Evolutionary conservation across 2,888 invertebrate species (phyloP).

Genomic region (Drosophila falleni): DNA sequence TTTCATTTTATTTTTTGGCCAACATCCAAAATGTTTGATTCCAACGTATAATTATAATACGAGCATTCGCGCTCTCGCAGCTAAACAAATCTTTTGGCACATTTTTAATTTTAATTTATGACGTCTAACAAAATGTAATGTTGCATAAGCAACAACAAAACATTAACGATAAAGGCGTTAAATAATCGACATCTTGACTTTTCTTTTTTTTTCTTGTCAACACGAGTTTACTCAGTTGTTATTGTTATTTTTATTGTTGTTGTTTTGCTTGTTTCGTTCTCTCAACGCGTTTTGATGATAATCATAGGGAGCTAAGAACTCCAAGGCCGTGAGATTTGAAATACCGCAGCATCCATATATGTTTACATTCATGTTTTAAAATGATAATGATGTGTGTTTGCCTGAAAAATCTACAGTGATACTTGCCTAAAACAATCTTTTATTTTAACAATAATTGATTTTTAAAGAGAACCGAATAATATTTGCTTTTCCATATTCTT

Average conservation of each 20-base stretch:
- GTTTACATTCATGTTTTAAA: slow-evolving; percentile 64
- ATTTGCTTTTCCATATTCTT: too few species aligned
- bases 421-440: slow-evolving; percentile 6
- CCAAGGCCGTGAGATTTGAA: slow-evolving; percentile 65
- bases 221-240: slow-evolving; percentile 41
- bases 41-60: slow-evolving; percentile 42
- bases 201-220: slow-evolving; percentile 25
- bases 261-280: slow-evolving; percentile 19
- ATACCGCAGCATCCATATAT: slow-evolving; percentile 66
- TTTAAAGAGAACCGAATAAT: too few species aligned
- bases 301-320: slow-evolving; percentile 18
- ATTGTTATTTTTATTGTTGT: slow-evolving; percentile 17
- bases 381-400: slow-evolving; percentile 52
- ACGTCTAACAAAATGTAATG: slow-evolving; percentile 40
- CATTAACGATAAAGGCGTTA: slow-evolving; percentile 1
- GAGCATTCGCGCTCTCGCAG: slow-evolving; percentile 33
- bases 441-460: neutral
- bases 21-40: slow-evolving; percentile 61
- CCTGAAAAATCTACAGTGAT: slow-evolving; percentile 28
- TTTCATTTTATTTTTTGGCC: slow-evolving; percentile 51
- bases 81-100: slow-evolving; percentile 39
- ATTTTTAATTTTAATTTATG: slow-evolving; percentile 38
- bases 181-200: neutral
- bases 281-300: slow-evolving; percentile 38
- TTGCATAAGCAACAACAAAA: slow-evolving; percentile 65